A percentile compares a stretch with the other conserved stretches of the same genome.
Evolutionary conservation across 2,113 vertebrate genomes (phyloP).

Genomic region (Galeopterus variegatus): DNA sequence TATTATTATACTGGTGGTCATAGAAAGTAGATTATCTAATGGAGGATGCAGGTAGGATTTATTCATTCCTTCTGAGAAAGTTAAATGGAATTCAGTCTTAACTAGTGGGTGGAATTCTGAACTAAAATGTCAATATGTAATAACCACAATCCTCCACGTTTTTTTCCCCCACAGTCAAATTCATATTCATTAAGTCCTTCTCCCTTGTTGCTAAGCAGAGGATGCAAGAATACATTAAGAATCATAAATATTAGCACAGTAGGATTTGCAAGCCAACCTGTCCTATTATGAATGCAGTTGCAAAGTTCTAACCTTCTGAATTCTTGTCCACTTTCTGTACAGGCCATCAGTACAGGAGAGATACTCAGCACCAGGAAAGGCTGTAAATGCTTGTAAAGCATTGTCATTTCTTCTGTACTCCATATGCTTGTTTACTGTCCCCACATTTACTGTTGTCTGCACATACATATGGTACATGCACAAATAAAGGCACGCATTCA

Average conservation of each 20-base stretch:
- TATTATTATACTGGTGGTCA: background rate
- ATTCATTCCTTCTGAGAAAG: conserved; percentile 60
- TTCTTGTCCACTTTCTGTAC: background rate
- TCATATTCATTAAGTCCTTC: conserved; percentile 59
- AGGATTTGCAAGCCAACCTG: conserved; percentile 24
- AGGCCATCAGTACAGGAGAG: background rate
- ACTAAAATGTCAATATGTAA: conserved; percentile 59
- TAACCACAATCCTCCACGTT: conserved; percentile 33
- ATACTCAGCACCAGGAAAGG: background rate
- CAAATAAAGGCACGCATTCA: background rate
- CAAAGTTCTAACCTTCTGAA: conserved; percentile 15
- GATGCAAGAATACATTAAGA: conserved; percentile 66
- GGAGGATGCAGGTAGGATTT: background rate
- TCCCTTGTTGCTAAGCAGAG: conserved; percentile 59
- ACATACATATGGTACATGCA: background rate
- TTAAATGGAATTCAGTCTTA: conserved; percentile 58
- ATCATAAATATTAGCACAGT: conserved; percentile 60
- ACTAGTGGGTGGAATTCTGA: conserved; percentile 37
- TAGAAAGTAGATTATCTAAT: background rate
- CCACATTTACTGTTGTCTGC: background rate
- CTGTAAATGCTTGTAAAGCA: background rate
- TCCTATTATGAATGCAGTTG: background rate
- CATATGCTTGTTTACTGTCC: background rate
- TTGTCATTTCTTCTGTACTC: background rate
- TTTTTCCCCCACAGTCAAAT: conserved; percentile 40